phyloP scores from a whole-genome alignment of 1,140 invertebrate species.

The Parapsyche elsis region DNA sequence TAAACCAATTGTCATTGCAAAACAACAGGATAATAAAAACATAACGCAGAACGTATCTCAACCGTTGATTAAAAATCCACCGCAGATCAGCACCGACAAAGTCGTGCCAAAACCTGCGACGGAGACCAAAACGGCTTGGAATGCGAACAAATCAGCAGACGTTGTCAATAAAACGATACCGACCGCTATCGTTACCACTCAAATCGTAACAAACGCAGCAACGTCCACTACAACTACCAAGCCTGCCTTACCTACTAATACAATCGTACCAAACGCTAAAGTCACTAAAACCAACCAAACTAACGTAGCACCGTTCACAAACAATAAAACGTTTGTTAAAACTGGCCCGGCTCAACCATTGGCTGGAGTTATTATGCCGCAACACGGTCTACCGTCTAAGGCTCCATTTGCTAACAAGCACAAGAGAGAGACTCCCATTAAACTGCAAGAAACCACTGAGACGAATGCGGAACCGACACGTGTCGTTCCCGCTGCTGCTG shows the following conservation, averaged over 20 bases:
- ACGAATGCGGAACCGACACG: conserved; percentile 58
- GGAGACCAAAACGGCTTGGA: conserved; percentile 62
- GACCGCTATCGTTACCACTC: background rate
- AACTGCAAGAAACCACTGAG: conserved; percentile 57
- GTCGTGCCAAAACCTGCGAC: conserved; percentile 58
- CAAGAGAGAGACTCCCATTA: conserved; percentile 61
- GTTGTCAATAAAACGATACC: conserved; percentile 5
- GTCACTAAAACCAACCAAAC: conserved; percentile 59
- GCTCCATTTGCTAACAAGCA: conserved; percentile 65
- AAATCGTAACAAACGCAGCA: conserved; percentile 42
- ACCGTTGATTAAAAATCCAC: conserved; percentile 55
- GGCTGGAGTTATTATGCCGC: conserved; percentile 62
- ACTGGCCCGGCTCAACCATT: conserved; percentile 55
- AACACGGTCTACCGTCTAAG: conserved; percentile 63
- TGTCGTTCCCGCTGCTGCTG: conserved; percentile 62
- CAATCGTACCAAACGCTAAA: conserved; percentile 55
- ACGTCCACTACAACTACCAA: conserved; percentile 58
- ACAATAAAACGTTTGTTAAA: conserved; percentile 49
- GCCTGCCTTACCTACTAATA: conserved; percentile 49
- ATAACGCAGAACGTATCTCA: background rate
- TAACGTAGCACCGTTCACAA: conserved; percentile 55
- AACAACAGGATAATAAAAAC: conserved; percentile 44
- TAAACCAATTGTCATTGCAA: conserved; percentile 61
- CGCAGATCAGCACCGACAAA: conserved; percentile 58
- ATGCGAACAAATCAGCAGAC: conserved; percentile 57